These are phyloP conservation scores for Ciconia stormi DNA, from an alignment of 2,113 vertebrate genomes.

Conservation along the genomic window DNA sequence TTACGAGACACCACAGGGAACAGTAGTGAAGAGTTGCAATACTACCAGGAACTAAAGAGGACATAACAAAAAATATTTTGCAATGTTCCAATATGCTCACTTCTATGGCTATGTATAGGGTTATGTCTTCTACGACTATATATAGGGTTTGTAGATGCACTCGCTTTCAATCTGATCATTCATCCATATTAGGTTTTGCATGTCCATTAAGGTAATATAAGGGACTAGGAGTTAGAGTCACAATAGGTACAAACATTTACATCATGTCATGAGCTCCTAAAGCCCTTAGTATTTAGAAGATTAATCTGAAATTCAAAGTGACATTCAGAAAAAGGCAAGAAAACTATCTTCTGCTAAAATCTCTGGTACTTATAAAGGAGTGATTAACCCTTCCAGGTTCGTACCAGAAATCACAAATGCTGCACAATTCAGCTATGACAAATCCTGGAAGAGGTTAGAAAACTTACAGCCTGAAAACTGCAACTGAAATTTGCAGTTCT, in stretches of 20 bases:
- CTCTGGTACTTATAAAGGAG: not conserved
- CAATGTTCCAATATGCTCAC: not conserved
- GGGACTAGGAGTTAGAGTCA: not conserved
- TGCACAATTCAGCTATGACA: not conserved
- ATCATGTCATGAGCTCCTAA: not conserved
- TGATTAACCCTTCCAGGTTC: not conserved
- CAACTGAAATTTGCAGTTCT: not conserved
- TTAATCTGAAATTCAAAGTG: not conserved
- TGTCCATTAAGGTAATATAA: not conserved
- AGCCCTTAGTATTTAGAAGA: not conserved
- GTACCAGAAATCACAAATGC: not conserved
- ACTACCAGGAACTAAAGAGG: not conserved
- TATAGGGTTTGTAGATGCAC: not conserved
- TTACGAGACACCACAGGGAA: not conserved
- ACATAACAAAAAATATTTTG: not conserved
- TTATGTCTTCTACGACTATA: not conserved
- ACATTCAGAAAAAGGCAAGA: not conserved
- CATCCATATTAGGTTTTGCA: not conserved
- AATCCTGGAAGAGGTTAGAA: not conserved
- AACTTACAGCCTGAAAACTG: not conserved
- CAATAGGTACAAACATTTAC: not conserved
- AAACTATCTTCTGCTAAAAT: not conserved
- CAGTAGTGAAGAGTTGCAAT: not conserved
- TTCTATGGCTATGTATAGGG: rapidly evolving
- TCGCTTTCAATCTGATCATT: not conserved